Conservation (phyloP, 2,113 vertebrate genomes). For the Litocranius walleri region DNA sequence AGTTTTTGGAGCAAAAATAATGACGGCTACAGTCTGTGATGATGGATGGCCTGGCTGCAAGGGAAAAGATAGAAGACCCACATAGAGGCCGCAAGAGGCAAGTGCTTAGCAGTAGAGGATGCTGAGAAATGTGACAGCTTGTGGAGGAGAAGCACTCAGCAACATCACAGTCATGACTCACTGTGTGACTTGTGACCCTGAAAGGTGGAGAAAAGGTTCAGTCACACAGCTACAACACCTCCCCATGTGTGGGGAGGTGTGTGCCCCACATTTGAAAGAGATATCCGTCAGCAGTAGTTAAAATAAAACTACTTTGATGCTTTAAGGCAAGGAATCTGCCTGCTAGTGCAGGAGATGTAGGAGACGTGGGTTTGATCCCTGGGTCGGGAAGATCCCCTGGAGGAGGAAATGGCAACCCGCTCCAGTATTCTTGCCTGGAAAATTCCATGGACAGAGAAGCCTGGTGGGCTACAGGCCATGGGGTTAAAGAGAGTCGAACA, state of each 20-base stretch:
- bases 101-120: neutral
- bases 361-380: neutral
- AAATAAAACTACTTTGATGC: neutral
- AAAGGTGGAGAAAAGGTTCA: neutral
- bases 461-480: neutral
- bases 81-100: neutral
- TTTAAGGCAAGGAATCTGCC: neutral
- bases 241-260: neutral
- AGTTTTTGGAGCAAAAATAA: neutral
- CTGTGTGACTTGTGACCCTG: neutral
- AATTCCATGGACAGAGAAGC: neutral
- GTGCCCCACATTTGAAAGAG: neutral
- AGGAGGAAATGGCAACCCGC: neutral
- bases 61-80: neutral
- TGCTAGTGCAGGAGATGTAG: neutral
- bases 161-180: neutral
- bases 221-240: neutral
- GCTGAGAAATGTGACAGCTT: neutral
- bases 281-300: neutral
- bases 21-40: neutral
- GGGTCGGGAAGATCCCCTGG: neutral
- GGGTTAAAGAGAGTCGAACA: neutral
- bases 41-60: neutral
- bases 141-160: neutral
- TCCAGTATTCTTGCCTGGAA: neutral